Conservation (phyloP, 2,113 vertebrate genomes). For the Raja brachyura region DNA sequence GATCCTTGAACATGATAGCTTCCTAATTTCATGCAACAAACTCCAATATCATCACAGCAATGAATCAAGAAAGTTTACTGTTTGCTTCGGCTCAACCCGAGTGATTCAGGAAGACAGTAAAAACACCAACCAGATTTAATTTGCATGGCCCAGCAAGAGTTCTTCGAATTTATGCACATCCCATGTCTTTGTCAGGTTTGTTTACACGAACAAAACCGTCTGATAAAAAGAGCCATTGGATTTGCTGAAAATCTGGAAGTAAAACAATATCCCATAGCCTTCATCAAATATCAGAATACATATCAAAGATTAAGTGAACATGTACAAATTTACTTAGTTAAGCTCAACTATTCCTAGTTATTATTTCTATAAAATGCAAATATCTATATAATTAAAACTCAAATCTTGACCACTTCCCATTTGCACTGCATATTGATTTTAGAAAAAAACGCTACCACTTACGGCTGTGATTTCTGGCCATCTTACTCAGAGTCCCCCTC, state of each 20-base stretch:
- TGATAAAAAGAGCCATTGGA: background rate
- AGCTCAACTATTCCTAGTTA: background rate
- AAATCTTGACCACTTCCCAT: too few relatives aligned
- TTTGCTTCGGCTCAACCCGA: background rate
- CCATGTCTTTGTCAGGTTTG: background rate
- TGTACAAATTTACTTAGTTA: background rate
- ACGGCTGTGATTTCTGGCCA: too few relatives aligned
- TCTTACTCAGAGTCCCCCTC: too few relatives aligned
- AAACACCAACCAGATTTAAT: background rate
- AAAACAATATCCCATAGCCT: background rate
- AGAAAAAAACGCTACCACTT: too few relatives aligned
- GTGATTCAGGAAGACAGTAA: background rate
- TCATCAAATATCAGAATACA: background rate
- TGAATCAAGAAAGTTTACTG: background rate
- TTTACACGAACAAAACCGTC: background rate
- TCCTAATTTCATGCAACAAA: background rate
- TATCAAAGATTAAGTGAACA: background rate
- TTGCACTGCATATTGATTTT: too few relatives aligned
- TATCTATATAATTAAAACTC: background rate
- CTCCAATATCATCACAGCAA: background rate
- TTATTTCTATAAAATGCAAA: background rate
- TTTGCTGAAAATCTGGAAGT: background rate
- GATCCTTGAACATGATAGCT: background rate
- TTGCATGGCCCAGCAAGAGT: background rate
- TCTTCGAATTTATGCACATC: background rate